Conservation (phyloP, 1,140 invertebrate genomes). For the Pristionchus pacificus region DNA sequence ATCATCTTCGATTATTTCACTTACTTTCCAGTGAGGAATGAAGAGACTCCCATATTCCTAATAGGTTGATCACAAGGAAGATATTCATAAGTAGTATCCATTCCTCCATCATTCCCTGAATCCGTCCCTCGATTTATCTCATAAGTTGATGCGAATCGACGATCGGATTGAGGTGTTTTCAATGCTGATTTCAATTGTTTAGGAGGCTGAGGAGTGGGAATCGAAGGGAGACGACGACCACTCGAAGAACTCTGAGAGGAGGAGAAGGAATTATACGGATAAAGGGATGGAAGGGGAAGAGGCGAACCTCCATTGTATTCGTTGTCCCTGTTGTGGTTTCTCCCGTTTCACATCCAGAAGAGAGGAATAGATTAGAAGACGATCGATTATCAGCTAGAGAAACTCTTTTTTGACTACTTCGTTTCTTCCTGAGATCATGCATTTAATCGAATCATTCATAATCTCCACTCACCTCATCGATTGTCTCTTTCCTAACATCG, state of each 20-base stretch:
- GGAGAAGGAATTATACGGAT: slow-evolving; percentile 18
- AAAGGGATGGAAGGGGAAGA: neutral
- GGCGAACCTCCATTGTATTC: slow-evolving; percentile 3
- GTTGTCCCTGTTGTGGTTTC: slow-evolving; percentile 9
- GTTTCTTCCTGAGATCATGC: slow-evolving; percentile 48
- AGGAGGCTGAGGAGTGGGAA: slow-evolving; percentile 5
- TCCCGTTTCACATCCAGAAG: slow-evolving; percentile 27
- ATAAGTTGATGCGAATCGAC: no score
- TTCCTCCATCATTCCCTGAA: slow-evolving; percentile 6
- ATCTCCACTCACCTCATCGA: neutral
- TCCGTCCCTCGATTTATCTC: no score
- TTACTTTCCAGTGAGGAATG: slow-evolving; percentile 30
- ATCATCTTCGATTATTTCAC: neutral
- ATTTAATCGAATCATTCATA: slow-evolving; percentile 54
- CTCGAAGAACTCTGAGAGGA: slow-evolving; percentile 10
- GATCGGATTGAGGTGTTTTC: slow-evolving; percentile 22
- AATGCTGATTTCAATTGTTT: slow-evolving; percentile 32
- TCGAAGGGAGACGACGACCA: slow-evolving; percentile 9
- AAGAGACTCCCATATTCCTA: slow-evolving; percentile 22
- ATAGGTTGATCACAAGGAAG: slow-evolving; percentile 25
- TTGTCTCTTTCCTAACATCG: neutral
- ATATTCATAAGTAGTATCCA: slow-evolving; percentile 33
- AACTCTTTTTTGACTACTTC: slow-evolving; percentile 27
- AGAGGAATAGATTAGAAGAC: slow-evolving; percentile 2
- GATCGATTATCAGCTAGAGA: slow-evolving; percentile 1